Evolutionary conservation across 2,888 invertebrate species (phyloP).

Genomic region (Drosophila dives): DNA sequence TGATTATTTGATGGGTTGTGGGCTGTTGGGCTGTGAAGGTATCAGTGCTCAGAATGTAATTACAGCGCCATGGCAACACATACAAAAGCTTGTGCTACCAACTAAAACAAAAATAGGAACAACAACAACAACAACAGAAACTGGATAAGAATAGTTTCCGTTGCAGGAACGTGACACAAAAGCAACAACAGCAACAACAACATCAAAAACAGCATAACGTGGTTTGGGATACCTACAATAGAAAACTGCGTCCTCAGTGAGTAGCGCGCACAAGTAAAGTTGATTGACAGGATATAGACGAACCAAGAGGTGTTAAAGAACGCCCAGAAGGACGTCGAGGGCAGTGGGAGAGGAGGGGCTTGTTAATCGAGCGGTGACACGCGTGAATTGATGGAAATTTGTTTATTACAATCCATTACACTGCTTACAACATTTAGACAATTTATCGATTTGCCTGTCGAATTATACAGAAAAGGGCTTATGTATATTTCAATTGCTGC

Average conservation of each 20-base stretch:
- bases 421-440: conserved; percentile 32
- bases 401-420: conserved; percentile 45
- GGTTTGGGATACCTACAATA: conserved; percentile 66
- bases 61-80: conserved; percentile 54
- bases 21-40: conserved; percentile 1
- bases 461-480: conserved; percentile 48
- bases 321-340: not conserved
- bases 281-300: conserved; percentile 67
- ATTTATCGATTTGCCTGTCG: conserved; percentile 74
- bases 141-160: conserved; percentile 47
- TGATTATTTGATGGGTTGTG: conserved; percentile 33
- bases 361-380: conserved; percentile 68
- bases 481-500: conserved; percentile 44
- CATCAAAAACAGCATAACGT: conserved; percentile 20
- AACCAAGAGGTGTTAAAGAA: conserved; percentile 14
- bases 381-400: conserved; percentile 38
- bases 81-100: conserved; percentile 49
- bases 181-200: conserved; percentile 21
- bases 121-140: conserved; percentile 36
- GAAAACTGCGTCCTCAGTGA: conserved; percentile 48
- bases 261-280: conserved; percentile 47
- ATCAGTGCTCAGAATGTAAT: conserved; percentile 46
- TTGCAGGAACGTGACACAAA: conserved; percentile 47
- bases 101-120: conserved; percentile 24
- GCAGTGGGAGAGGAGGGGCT: conserved; percentile 8